A percentile compares a stretch with the other conserved stretches of the same genome.
Conservation (phyloP, 92 coral and sea anemone species). For the Paramuricea clavata region DNA sequence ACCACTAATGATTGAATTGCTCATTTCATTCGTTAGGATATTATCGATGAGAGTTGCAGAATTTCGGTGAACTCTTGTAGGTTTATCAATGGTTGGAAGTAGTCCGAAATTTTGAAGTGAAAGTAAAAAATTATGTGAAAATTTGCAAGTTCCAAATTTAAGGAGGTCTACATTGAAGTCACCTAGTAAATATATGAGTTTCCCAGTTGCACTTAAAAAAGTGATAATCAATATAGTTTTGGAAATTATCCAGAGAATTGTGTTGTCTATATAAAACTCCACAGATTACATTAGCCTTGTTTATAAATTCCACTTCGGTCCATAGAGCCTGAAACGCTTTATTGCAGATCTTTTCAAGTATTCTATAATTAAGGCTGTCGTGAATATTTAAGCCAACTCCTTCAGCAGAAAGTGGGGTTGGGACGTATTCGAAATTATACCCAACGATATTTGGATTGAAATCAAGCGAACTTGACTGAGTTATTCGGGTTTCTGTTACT, state of each 20-base stretch:
- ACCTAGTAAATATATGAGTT: conserved; percentile 52
- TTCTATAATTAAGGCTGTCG: too few species aligned
- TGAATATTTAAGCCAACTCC: conserved; percentile 66
- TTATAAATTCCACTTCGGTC: conserved; percentile 55
- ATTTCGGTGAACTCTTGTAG: conserved; percentile 32
- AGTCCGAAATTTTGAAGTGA: conserved; percentile 53
- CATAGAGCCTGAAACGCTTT: conserved; percentile 65
- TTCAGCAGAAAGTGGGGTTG: conserved; percentile 67
- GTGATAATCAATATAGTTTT: conserved; percentile 52
- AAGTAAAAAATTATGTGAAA: conserved; percentile 55
- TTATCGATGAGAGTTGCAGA: conserved; percentile 48
- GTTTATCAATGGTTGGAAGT: conserved; percentile 40
- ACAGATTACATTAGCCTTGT: conserved; percentile 53
- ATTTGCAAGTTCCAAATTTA: conserved; percentile 31
- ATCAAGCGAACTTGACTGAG: conserved; percentile 17
- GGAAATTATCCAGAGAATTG: conserved; percentile 54
- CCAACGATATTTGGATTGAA: conserved; percentile 27
- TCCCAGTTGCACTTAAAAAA: conserved; percentile 26
- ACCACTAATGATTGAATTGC: conserved; percentile 21
- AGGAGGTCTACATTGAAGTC: conserved; percentile 56
- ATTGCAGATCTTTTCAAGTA: conserved; percentile 57
- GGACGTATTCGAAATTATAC: conserved; percentile 60
- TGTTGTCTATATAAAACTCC: conserved; percentile 59
- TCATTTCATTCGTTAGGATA: conserved; percentile 27
- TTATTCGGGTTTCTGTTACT: conserved; percentile 52